Evolutionary conservation across 2,888 invertebrate species (phyloP).

Genomic region (Tortrix viridana): DNA sequence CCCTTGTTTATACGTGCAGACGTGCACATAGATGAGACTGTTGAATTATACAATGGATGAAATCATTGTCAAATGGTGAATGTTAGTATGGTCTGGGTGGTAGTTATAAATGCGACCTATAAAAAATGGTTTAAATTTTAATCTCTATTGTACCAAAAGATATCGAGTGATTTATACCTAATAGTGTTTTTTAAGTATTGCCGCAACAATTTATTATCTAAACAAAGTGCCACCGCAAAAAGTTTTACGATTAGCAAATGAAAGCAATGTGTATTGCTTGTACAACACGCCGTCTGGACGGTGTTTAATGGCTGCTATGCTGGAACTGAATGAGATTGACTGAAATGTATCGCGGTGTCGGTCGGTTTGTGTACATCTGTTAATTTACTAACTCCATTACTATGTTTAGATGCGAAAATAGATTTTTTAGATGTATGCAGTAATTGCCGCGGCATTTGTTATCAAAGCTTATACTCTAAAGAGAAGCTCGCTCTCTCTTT

Average conservation of each 20-base stretch:
- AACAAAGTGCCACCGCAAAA: slow-evolving; percentile 15
- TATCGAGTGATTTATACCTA: not conserved
- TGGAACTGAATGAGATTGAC: slow-evolving; percentile 1
- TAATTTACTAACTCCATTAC: slow-evolving; percentile 5
- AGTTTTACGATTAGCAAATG: slow-evolving; percentile 14
- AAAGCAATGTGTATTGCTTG: slow-evolving; percentile 16
- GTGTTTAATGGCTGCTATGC: not conserved
- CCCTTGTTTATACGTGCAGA: no score
- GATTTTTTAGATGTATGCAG: not conserved
- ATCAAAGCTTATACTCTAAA: no score
- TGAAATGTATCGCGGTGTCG: slow-evolving; percentile 14
- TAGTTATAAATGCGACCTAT: no score
- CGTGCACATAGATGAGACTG: no score
- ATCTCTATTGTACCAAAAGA: not conserved
- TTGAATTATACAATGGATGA: no score
- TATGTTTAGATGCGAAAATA: not conserved
- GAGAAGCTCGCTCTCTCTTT: no score
- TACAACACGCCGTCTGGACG: slow-evolving; percentile 3
- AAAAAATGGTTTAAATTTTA: no score
- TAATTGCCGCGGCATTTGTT: no score
- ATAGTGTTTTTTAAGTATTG: slow-evolving; percentile 2
- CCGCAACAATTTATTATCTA: slow-evolving; percentile 11
- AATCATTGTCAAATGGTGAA: no score
- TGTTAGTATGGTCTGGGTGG: no score
- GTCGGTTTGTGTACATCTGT: slow-evolving; percentile 10